Percentiles rank a stretch among this genome's conserved stretches.
phyloP scores from a whole-genome alignment of 1,140 invertebrate species.

The Pentalonia nigronervosa region DNA sequence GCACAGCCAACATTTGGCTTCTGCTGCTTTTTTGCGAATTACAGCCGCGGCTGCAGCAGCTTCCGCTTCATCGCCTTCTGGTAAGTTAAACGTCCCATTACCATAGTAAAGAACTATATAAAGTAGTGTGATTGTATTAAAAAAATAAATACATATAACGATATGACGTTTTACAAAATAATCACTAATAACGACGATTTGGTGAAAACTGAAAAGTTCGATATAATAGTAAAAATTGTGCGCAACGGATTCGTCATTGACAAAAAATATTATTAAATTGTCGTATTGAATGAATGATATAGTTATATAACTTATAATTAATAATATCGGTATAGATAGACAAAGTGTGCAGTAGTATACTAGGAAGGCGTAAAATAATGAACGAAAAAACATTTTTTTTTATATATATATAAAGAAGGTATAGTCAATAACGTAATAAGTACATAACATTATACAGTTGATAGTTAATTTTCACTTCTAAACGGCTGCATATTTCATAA shows the following conservation, averaged over 20 bases:
- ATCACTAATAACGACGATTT: background rate
- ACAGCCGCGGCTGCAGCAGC: slow-evolving; percentile 36
- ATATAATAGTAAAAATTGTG: background rate
- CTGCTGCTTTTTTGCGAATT: slow-evolving; percentile 42
- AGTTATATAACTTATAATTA: background rate
- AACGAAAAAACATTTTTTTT: background rate
- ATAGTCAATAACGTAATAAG: background rate
- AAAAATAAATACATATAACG: background rate
- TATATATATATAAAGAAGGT: background rate
- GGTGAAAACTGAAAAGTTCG: too few relatives aligned
- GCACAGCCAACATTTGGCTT: slow-evolving; percentile 34
- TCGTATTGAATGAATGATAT: background rate
- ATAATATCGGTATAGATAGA: background rate
- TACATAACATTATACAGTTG: too few relatives aligned
- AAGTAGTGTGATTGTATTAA: background rate
- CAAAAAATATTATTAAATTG: background rate
- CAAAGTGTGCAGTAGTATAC: background rate
- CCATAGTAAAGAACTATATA: background rate
- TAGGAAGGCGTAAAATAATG: background rate
- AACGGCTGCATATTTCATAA: background rate
- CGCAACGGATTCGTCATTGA: background rate
- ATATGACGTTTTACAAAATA: background rate
- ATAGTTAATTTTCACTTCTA: background rate
- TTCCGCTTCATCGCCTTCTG: background rate
- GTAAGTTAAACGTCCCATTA: background rate